These are phyloP conservation scores for Eustalomyia histrio DNA, from an alignment of 2,888 invertebrate species.

Conservation along the genomic window DNA sequence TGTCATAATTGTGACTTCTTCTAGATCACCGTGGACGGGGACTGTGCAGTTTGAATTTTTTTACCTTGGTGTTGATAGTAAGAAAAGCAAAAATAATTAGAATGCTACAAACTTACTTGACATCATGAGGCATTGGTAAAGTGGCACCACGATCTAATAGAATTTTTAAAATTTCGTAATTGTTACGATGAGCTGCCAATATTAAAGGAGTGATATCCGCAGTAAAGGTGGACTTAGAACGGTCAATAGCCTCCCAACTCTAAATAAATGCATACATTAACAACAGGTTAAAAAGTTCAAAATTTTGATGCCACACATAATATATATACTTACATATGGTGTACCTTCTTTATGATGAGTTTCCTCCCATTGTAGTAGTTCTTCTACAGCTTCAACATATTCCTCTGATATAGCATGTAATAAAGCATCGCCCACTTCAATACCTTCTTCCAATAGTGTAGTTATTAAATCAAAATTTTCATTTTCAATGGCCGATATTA, in stretches of 20 bases:
- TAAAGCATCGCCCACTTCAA: slow-evolving; percentile 93
- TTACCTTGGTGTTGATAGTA: too few relatives aligned
- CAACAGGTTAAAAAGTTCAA: not conserved
- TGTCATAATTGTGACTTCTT: too few relatives aligned
- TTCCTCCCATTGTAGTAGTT: slow-evolving; percentile 94
- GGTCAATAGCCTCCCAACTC: slow-evolving; percentile 93
- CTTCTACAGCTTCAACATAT: slow-evolving; percentile 98
- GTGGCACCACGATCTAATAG: slow-evolving; percentile 95
- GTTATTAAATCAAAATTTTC: slow-evolving; percentile 96
- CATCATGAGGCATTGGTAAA: slow-evolving; percentile 94
- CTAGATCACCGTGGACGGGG: too few relatives aligned
- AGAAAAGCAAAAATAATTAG: too few relatives aligned
- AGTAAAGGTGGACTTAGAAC: slow-evolving; percentile 91
- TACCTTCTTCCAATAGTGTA: slow-evolving; percentile 88
- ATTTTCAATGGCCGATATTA: slow-evolving; percentile 97
- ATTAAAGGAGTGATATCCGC: slow-evolving; percentile 97
- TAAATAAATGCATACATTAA: slow-evolving; percentile 69
- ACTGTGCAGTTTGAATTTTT: too few relatives aligned
- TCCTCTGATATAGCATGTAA: slow-evolving; percentile 98
- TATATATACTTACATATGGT: slow-evolving; percentile 85
- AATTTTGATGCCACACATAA: too few relatives aligned
- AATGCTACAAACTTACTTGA: slow-evolving; percentile 83
- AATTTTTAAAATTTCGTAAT: slow-evolving; percentile 97
- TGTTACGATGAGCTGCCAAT: slow-evolving; percentile 96
- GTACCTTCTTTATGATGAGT: slow-evolving; percentile 86